Evolutionary conservation across 2,888 invertebrate species (phyloP).

Genomic region (Strigamia maritima): DNA sequence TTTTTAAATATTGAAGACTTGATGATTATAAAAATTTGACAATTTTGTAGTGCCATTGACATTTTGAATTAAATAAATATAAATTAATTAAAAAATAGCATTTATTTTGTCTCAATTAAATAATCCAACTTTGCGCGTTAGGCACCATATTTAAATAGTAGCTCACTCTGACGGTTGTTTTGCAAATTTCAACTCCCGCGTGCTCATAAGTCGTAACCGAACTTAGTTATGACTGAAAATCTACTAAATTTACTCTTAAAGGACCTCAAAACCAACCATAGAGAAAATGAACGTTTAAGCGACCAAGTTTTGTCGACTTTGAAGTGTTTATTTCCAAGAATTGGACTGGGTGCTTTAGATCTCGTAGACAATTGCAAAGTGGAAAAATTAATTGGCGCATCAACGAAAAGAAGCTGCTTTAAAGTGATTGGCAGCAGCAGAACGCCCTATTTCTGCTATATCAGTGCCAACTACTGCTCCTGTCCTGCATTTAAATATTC

Average conservation of each 20-base stretch:
- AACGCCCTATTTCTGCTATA: background rate
- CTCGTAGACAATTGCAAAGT: background rate
- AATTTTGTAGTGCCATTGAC: slow-evolving; percentile 20
- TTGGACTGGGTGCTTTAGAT: background rate
- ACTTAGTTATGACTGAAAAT: background rate
- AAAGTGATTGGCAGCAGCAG: slow-evolving; percentile 1
- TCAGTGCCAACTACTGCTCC: background rate
- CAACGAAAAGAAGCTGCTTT: slow-evolving; percentile 5
- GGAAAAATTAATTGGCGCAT: background rate
- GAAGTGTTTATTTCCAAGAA: background rate
- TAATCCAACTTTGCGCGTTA: no score
- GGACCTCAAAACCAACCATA: background rate
- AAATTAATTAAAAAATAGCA: background rate
- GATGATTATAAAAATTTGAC: background rate
- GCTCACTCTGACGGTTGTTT: background rate
- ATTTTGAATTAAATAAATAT: slow-evolving; percentile 10
- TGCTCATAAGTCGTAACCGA: no score
- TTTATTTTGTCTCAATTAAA: no score
- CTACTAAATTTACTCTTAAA: background rate
- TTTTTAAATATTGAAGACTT: background rate
- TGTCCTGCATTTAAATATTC: background rate
- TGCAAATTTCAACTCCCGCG: no score
- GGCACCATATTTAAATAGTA: background rate
- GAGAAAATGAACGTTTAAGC: background rate
- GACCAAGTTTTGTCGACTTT: background rate